Conservation (phyloP, 2,888 invertebrate genomes). For the Ichneumoninae sp. region DNA sequence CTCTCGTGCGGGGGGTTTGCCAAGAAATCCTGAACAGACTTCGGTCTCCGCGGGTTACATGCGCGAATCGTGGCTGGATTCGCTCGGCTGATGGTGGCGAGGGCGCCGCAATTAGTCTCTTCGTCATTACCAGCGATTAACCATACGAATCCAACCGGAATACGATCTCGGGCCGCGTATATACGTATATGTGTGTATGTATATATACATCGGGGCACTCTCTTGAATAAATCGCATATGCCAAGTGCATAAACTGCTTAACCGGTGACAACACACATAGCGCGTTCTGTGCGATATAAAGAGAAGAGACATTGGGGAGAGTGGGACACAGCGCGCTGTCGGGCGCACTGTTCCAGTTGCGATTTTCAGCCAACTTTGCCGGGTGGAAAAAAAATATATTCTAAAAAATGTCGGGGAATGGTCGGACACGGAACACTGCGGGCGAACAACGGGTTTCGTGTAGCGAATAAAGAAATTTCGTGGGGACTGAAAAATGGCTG, state of each 20-base stretch:
- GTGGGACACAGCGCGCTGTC: background rate
- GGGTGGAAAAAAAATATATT: background rate
- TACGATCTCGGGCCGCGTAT: slow-evolving; percentile 19
- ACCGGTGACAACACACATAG: background rate
- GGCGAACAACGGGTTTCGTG: background rate
- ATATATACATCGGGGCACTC: slow-evolving; percentile 9
- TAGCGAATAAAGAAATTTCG: background rate
- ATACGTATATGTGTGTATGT: background rate
- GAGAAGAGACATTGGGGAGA: background rate
- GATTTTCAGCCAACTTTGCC: background rate
- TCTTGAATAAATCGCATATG: slow-evolving; percentile 21
- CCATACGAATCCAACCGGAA: slow-evolving; percentile 43
- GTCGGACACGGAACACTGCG: background rate
- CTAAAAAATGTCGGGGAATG: background rate
- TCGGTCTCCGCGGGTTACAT: background rate
- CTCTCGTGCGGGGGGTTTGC: slow-evolving; percentile 43
- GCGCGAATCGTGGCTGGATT: slow-evolving; percentile 16
- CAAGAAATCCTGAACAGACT: slow-evolving; percentile 46
- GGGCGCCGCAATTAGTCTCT: slow-evolving; percentile 73
- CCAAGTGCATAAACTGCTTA: slow-evolving; percentile 39
- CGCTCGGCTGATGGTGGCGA: slow-evolving; percentile 32
- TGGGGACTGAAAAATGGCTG: too few relatives aligned
- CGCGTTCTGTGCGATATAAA: background rate
- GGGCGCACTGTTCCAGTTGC: background rate
- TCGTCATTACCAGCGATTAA: slow-evolving; percentile 77